Evolutionary conservation across 2,888 invertebrate genomes (phyloP).

Genomic region (Temnothorax rugatulus): DNA sequence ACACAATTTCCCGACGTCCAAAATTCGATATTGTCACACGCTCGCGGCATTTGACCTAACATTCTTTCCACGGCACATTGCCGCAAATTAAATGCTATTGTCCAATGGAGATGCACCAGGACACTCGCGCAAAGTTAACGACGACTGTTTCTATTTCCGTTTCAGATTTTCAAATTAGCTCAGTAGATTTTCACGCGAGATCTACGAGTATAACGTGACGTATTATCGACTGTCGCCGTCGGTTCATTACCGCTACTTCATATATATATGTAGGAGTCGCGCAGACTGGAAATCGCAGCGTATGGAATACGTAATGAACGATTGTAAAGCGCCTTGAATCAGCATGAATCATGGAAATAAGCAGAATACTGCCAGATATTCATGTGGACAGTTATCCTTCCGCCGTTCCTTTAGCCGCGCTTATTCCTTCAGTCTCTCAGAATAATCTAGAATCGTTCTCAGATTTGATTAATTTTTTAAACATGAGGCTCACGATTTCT

Average conservation of each 20-base stretch:
- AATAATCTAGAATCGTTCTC: neutral
- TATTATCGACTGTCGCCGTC: constrained; percentile 77
- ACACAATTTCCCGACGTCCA: neutral
- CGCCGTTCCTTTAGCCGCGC: neutral
- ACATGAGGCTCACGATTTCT: neutral
- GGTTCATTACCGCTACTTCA: constrained; percentile 83
- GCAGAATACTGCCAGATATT: neutral
- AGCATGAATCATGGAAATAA: constrained; percentile 33
- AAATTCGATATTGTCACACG: constrained; percentile 6
- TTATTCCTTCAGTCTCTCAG: neutral
- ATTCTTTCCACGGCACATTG: neutral
- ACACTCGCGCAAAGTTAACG: neutral
- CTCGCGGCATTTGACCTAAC: neutral
- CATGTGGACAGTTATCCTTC: constrained; percentile 14
- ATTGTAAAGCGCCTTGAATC: constrained; percentile 24
- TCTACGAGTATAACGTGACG: constrained; percentile 71
- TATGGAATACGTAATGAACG: constrained; percentile 40
- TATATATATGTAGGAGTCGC: constrained; percentile 65
- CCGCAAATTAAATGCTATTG: neutral
- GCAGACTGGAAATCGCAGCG: constrained; percentile 51
- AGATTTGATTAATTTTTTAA: neutral
- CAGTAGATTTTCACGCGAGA: neutral
- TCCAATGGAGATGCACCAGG: neutral
- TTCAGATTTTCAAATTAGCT: neutral
- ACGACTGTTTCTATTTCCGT: neutral